Conservation (phyloP, 2,113 vertebrate species). For the Coturnix japonica region DNA sequence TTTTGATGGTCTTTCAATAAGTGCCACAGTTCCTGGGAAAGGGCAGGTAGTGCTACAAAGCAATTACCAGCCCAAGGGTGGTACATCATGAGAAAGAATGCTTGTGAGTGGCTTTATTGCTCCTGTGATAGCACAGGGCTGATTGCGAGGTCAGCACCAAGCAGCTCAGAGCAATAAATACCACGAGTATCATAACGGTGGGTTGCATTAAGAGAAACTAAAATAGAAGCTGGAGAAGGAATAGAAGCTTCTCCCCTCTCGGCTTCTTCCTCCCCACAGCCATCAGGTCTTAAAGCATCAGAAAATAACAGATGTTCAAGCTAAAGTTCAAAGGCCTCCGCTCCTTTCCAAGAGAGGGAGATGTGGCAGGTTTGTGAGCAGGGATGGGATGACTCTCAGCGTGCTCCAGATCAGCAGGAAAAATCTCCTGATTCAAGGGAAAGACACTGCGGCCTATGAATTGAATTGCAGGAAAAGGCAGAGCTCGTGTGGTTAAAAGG, state of each 20-base stretch:
- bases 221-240: background rate
- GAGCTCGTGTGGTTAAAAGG: conserved; percentile 31
- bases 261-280: too few species aligned
- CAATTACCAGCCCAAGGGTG: fast-evolving
- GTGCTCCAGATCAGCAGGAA: conserved; percentile 24
- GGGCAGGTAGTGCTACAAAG: background rate
- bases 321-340: background rate
- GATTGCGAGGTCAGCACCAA: background rate
- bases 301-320: background rate
- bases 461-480: conserved; percentile 67
- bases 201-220: background rate
- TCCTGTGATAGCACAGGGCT: background rate
- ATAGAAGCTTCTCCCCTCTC: background rate
- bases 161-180: background rate
- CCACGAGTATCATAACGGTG: background rate
- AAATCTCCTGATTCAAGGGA: conserved; percentile 61
- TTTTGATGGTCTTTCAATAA: background rate
- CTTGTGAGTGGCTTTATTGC: background rate
- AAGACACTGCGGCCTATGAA: conserved; percentile 47
- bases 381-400: background rate
- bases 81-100: background rate
- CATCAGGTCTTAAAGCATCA: background rate
- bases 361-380: conserved; percentile 20
- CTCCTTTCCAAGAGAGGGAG: conserved; percentile 22
- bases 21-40: background rate